Percentiles rank a stretch among this genome's conserved stretches.
Evolutionary conservation across 2,113 vertebrate genomes (phyloP).

Genomic region (Mobula birostris): DNA sequence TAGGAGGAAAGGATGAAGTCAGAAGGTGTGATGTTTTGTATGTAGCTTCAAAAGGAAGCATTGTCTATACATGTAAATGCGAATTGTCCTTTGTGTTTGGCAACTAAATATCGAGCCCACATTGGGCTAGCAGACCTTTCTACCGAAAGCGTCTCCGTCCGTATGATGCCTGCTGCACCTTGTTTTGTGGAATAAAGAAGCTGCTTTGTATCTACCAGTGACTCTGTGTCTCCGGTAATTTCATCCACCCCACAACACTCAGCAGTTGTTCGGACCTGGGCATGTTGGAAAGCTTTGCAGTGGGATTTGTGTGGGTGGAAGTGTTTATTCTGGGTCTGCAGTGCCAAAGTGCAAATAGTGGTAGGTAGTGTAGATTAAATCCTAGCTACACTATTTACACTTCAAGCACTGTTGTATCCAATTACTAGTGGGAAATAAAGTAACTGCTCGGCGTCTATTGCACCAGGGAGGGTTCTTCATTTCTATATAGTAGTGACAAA

Average conservation of each 20-base stretch:
- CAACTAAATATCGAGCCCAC: no score
- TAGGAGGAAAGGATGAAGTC: no score
- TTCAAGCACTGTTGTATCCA: conserved; percentile 38
- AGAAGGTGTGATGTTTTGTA: no score
- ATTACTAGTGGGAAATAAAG: neutral
- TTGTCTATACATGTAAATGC: no score
- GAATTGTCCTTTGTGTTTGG: no score
- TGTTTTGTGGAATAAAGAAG: no score
- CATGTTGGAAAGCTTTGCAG: neutral
- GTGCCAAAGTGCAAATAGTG: conserved; percentile 41
- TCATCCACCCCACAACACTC: neutral
- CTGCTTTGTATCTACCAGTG: no score
- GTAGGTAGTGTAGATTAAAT: conserved; percentile 37
- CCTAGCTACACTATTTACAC: conserved; percentile 41
- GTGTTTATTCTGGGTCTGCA: conserved; percentile 32
- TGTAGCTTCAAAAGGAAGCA: no score
- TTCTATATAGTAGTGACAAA: neutral
- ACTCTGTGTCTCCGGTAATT: no score
- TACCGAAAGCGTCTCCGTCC: no score
- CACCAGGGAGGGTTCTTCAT: neutral
- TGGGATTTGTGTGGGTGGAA: neutral
- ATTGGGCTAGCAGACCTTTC: no score
- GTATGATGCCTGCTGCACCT: no score
- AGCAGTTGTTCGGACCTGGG: neutral
- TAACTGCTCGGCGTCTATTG: neutral